Evolutionary conservation across 2,797 vertebrate genomes (phyloP), one percentile per base, ranked within the genome.

Genomic region (Halcyon leucocephala): DNA sequence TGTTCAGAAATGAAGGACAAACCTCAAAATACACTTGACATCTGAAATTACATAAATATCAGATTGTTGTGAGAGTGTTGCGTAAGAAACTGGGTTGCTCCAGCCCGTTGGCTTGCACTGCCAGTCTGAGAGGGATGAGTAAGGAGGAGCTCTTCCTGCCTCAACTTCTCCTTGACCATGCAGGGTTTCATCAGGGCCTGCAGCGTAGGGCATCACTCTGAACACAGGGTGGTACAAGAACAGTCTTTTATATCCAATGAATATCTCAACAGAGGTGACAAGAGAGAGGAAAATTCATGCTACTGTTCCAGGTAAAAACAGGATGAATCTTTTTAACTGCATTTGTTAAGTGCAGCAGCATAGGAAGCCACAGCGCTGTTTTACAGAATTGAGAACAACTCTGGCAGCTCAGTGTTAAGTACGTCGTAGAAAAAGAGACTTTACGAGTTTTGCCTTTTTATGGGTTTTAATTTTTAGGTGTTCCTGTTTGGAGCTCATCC

Each of bases 211-310:
- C 7, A 33, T 25, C 10, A 6, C 29, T 48, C 35, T 14, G 25
- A 29, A 33, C 39, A 8, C 22, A 1, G 17, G 5, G 9, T 10
- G 4, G 2, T 0, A 28, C 1, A 24, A 22, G 4, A 39, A 8
- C 35, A 5, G 9, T 7, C 60, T n/a, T 20, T 14, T 17, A 17
- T 17, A 7, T 21, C 52, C 57, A 4, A 3, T 1, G 5, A 51
- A 13, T 16, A n/a, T n/a, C 49, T 69, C 60, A 10, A 9, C 13
- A 7, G 46, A 10, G 65, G 3, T 6, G 24, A 28, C 8, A 18
- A 24, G 10, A 29, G 5, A 0, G 22, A 42, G 22, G 21, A 35
- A 35, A 62, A 14, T 16, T 39, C 41, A 7, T 5, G 6, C 19
- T 15, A 3, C 41, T 19, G 2, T 21, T 52, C 17, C 41, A 31